Conservation (phyloP, 2,113 vertebrate species). For the Montifringilla adamsi region DNA sequence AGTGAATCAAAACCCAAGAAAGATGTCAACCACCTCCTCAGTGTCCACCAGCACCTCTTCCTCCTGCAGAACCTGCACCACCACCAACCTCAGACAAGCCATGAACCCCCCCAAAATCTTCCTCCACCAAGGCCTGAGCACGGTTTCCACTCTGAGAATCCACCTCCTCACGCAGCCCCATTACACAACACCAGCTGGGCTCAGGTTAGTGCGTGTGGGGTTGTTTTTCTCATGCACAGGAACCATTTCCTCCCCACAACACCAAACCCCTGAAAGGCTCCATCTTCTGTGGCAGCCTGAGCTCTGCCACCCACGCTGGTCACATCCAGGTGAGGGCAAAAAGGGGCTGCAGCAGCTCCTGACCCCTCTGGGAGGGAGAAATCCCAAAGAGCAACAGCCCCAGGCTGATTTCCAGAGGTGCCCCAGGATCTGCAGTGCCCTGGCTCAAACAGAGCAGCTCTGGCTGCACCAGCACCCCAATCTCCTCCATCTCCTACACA, state of each 20-base stretch:
- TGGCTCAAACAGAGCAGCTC: neutral
- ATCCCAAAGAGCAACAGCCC: rapidly evolving
- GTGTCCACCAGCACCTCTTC: neutral
- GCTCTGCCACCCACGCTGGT: rapidly evolving
- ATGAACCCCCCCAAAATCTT: neutral
- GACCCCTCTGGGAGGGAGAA: neutral
- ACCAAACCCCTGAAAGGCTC: neutral
- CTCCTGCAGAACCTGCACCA: neutral
- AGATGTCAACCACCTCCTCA: neutral
- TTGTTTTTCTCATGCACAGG: neutral
- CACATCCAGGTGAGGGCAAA: neutral
- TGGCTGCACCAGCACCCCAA: neutral
- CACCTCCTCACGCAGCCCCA: neutral
- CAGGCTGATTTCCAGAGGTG: neutral
- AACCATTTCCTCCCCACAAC: constrained; percentile 22
- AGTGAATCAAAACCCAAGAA: neutral
- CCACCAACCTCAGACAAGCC: neutral
- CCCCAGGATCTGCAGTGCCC: neutral
- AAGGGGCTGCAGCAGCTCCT: neutral
- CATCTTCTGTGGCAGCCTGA: neutral
- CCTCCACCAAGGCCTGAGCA: neutral
- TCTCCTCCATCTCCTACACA: constrained; percentile 14
- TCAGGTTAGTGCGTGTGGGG: neutral
- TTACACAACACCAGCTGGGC: neutral
- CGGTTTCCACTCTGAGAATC: neutral